A percentile compares a stretch with the other conserved stretches of the same genome.
Evolutionary conservation across 2,113 vertebrate genomes (phyloP).

Genomic region (Ceyx margarethae): DNA sequence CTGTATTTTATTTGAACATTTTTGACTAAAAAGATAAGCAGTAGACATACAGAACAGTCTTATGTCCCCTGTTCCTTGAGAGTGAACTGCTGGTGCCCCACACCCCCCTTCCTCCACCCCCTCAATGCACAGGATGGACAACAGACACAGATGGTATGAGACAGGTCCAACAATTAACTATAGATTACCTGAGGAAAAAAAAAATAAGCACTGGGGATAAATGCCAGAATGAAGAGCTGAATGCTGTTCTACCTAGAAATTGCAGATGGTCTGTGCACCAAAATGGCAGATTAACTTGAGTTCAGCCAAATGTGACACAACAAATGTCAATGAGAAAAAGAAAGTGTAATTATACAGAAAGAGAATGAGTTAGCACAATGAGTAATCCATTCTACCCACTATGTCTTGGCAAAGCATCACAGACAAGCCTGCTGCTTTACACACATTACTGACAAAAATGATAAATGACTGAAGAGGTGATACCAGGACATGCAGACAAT

Average conservation of each 20-base stretch:
- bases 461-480: neutral
- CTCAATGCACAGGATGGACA: neutral
- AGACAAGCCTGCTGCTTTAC: neutral
- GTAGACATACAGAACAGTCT: neutral
- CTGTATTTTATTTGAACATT: neutral
- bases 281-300: neutral
- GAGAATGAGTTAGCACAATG: neutral
- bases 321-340: neutral
- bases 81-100: neutral
- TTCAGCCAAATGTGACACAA: neutral
- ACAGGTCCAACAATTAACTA: neutral
- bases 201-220: neutral
- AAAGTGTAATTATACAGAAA: neutral
- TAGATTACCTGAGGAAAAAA: neutral
- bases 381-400: neutral
- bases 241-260: neutral
- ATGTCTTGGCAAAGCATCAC: neutral
- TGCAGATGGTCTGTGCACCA: neutral
- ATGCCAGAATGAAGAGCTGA: neutral
- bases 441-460: neutral
- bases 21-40: neutral
- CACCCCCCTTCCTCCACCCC: rapidly evolving
- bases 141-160: neutral
- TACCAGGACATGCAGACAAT: neutral
- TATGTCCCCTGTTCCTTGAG: neutral